Conservation (phyloP, 1,140 invertebrate genomes). For the Drosophila nasuta region DNA sequence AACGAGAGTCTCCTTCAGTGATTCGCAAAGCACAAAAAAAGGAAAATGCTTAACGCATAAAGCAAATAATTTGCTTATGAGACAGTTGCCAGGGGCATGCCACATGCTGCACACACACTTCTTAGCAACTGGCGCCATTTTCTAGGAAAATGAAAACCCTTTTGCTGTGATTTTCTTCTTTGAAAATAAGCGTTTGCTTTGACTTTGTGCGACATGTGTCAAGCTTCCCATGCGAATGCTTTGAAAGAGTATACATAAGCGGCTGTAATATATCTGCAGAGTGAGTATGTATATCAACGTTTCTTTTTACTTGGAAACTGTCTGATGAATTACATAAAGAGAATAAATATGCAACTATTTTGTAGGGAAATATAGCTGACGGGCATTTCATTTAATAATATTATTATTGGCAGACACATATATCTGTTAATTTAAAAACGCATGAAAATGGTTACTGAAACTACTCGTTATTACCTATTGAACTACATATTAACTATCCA, state of each 20-base stretch:
- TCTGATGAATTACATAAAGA: not conserved
- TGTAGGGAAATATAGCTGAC: too few species aligned
- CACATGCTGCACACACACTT: slow-evolving; percentile 26
- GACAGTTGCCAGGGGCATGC: slow-evolving; percentile 23
- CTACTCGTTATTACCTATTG: too few species aligned
- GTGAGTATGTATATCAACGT: too few species aligned
- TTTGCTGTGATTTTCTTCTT: slow-evolving; percentile 27
- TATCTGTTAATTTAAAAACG: too few species aligned
- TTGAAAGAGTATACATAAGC: slow-evolving; percentile 2
- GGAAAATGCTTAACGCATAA: slow-evolving; percentile 47
- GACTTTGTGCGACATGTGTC: slow-evolving; percentile 39
- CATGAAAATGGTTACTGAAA: too few species aligned
- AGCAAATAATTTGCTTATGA: slow-evolving; percentile 57
- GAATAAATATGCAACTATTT: not conserved
- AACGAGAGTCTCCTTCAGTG: not conserved
- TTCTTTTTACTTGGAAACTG: not conserved
- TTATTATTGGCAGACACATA: too few species aligned
- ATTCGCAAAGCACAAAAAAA: slow-evolving; percentile 8
- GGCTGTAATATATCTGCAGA: not conserved
- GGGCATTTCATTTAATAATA: too few species aligned
- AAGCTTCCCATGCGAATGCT: slow-evolving; percentile 26
- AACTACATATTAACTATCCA: too few species aligned
- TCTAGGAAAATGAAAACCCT: slow-evolving; percentile 35
- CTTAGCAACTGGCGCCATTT: slow-evolving; percentile 19
- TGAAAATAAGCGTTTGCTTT: slow-evolving; percentile 26